Base-by-base conservation (phyloP, 2,888 invertebrate species). In the Polydrusus tereticollis region DNA sequence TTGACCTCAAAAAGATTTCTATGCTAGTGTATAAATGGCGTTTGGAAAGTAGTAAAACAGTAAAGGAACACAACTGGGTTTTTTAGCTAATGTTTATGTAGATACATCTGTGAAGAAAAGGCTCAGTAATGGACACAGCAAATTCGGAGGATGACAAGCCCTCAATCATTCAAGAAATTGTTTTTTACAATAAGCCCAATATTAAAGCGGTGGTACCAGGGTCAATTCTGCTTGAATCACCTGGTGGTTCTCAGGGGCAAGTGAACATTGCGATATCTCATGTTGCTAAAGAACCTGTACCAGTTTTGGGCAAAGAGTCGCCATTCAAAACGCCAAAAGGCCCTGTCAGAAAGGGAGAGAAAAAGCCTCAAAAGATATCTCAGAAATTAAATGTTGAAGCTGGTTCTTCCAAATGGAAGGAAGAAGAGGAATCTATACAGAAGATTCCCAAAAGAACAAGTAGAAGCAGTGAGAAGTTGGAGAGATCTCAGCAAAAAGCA, bases 151-250 rank as follows among this genome's bases (percentile, higher is more conserved):
- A 50, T 2, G 66, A 64, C 20, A 26, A 14, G 16, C 58, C 65
- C 12, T 73, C 73, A 12, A 59, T 73, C 20, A 73, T 73, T 10
- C 52, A 69, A 55, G 60, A 73, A 38, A 73, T 73, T 38, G 63
- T 73, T 18, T 69, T 73, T 23, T 73, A 73, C 20, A 63, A 73
- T 47, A 73, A 73, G 29, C 73, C 73, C 6, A 73, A 73, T 33
- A 66, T 69, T n/a, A 66, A 60, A 14, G 16, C 21, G n/a, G 29
- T 29, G 18, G 63, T 69, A 0, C 69, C 69, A 33, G 38, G 47
- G 10, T 45, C 29, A 33, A 69, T 63, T 10, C 21, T 63, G 2
- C 43, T 43, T 4, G 33, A 50, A 0, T 14, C 20, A 6, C 36
- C 8, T n/a, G n/a, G n/a, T n/a, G n/a, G n/a, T n/a, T n/a, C n/a